A percentile compares a stretch with the other conserved stretches of the same genome.
phyloP scores from a whole-genome alignment of 2,797 vertebrate species.

The Chromis chromis region DNA sequence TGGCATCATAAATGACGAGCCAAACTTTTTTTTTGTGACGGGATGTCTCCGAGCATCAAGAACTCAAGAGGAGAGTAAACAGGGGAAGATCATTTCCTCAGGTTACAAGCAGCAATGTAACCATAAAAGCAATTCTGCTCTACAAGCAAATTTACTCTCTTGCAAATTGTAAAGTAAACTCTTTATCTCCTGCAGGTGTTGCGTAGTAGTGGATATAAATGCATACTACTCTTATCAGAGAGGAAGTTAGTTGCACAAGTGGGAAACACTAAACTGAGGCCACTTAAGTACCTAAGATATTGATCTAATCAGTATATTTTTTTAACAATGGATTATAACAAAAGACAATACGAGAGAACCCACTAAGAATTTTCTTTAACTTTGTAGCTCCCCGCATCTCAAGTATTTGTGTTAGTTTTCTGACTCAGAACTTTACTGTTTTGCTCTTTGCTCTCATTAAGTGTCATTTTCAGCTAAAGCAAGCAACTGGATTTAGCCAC shows the following conservation, averaged over 20 bases:
- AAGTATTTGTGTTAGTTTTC: background rate
- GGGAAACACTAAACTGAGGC: background rate
- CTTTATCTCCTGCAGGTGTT: conserved; percentile 18
- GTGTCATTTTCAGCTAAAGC: too few species aligned
- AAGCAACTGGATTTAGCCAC: too few species aligned
- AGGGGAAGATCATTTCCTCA: conserved; percentile 5
- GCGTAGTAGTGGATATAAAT: background rate
- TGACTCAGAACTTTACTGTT: too few species aligned
- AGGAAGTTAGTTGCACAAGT: background rate
- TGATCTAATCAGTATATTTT: background rate
- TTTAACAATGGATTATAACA: background rate
- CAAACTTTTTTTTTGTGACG: conserved; percentile 28
- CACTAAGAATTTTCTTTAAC: background rate
- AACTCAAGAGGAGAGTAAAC: conserved; percentile 6
- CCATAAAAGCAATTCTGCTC: background rate
- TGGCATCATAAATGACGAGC: conserved; percentile 54
- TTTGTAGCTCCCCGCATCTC: background rate
- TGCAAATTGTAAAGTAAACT: background rate
- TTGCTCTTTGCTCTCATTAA: too few species aligned
- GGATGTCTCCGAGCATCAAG: background rate
- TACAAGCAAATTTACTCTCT: background rate
- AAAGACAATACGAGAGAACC: background rate
- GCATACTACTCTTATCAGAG: background rate
- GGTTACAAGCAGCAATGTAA: conserved; percentile 1
- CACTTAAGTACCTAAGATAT: background rate